Base-by-base conservation (phyloP, 2,797 vertebrate species). In the Betta splendens region DNA sequence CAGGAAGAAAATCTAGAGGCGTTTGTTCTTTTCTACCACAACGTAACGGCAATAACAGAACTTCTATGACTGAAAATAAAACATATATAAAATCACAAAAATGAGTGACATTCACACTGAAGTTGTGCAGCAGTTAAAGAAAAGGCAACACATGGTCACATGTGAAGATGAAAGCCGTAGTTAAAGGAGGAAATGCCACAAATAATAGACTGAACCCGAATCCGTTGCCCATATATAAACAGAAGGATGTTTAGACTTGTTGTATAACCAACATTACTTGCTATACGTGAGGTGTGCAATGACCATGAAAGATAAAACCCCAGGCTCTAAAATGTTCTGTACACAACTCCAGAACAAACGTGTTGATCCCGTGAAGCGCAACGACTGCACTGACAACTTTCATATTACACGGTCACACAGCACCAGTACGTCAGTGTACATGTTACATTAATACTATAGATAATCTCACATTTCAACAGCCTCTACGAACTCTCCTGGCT, bases 231-330 rank as follows among this genome's bases (percentile, higher is more conserved):
- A 8, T 11, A 42, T 52, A 20, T 38, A 51, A 67, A 75, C 39
- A 65, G 11, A 40, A 15, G 18, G 22, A 28, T 57, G 50, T 77
- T 69, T 66, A 12, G 38, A 49, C 68, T 42, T 54, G 9, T 59
- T 55, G 40, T 55, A 17, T 44, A 26, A 63, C 50, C 39, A 57
- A 37, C 47, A 49, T 26, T 32, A 25, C 29, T 44, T n/a, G n/a
- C n/a, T n/a, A n/a, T n/a, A n/a, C 47, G 54, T 52, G 48, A 68
- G 37, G 38, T 70, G 49, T 57, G 37, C n/a, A n/a, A n/a, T n/a
- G n/a, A n/a, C n/a, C n/a, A n/a, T n/a, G n/a, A n/a, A n/a, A n/a
- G n/a, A n/a, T n/a, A n/a, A n/a, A n/a, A n/a, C n/a, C n/a, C n/a
- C n/a, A n/a, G n/a, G n/a, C n/a, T n/a, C n/a, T n/a, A n/a, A n/a